phyloP scores from a whole-genome alignment of 2,113 vertebrate genomes.

The Pogonocichla stellata region DNA sequence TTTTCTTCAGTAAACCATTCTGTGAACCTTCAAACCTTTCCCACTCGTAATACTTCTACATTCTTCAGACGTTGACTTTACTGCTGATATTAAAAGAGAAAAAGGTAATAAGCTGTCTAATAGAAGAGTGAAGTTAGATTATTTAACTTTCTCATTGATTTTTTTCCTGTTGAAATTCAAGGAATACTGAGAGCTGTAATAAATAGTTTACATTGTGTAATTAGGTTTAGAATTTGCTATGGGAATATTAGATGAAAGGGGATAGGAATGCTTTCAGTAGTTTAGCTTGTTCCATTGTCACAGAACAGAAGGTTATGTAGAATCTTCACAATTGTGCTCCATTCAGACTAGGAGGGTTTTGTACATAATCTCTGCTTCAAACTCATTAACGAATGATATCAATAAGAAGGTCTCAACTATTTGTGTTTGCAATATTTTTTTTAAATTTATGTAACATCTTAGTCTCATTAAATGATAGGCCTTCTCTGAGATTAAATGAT shows the following conservation, averaged over 20 bases:
- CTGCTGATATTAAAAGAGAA: neutral
- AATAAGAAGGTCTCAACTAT: neutral
- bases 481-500: neutral
- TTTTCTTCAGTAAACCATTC: neutral
- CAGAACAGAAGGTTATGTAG: neutral
- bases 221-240: neutral
- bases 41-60: neutral
- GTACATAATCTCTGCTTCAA: neutral
- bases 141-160: neutral
- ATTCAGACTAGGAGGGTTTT: neutral
- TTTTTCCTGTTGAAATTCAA: neutral
- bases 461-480: neutral
- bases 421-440: neutral
- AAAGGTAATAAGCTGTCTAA: neutral
- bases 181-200: neutral
- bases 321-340: neutral
- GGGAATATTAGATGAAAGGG: neutral
- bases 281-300: neutral
- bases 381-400: neutral
- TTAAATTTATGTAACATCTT: neutral
- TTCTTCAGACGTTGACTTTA: neutral
- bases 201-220: slow-evolving; percentile 23
- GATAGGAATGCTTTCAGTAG: neutral
- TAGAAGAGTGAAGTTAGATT: neutral
- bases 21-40: neutral